A percentile compares a stretch with the other conserved stretches of the same genome.
phyloP scores from a whole-genome alignment of 2,113 vertebrate genomes.

The Lepisosteus osseus region DNA sequence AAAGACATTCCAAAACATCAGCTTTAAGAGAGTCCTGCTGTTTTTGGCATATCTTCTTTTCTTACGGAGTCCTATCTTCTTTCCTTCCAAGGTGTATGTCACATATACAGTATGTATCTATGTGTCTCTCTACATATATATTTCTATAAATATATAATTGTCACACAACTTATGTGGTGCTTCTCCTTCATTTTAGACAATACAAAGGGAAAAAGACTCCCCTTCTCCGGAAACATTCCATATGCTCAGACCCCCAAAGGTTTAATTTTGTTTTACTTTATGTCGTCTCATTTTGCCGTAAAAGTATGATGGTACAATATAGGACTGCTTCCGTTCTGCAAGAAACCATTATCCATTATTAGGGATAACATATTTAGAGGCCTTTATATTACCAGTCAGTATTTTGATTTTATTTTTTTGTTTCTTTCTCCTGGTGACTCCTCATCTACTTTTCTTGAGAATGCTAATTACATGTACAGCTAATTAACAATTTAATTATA shows the following conservation, averaged over 20 bases:
- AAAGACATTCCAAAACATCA: conserved; percentile 39
- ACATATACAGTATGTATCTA: conserved; percentile 30
- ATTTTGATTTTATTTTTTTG: background rate
- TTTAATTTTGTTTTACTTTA: conserved; percentile 79
- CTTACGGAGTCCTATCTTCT: conserved; percentile 35
- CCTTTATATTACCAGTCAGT: background rate
- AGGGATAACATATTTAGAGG: background rate
- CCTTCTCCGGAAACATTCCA: conserved; percentile 98
- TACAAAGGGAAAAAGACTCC: conserved; percentile 99
- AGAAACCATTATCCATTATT: conserved; percentile 24
- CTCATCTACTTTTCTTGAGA: background rate
- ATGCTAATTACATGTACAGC: too few species aligned
- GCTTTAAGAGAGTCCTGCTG: conserved; percentile 57
- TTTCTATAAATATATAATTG: conserved; percentile 23
- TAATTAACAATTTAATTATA: too few species aligned
- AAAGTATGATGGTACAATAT: background rate
- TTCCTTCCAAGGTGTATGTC: conserved; percentile 42
- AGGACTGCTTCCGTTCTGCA: conserved; percentile 27
- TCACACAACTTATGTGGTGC: conserved; percentile 79
- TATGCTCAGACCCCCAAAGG: conserved; percentile 99
- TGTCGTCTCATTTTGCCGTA: conserved; percentile 18
- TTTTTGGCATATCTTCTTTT: conserved; percentile 19
- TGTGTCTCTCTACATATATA: conserved; percentile 20
- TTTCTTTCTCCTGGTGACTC: background rate
- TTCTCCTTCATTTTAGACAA: conserved; percentile 98